These are phyloP conservation scores for Leptobrachium ailaonicum DNA, from an alignment of 2,113 vertebrate genomes.

Conservation along the genomic window DNA sequence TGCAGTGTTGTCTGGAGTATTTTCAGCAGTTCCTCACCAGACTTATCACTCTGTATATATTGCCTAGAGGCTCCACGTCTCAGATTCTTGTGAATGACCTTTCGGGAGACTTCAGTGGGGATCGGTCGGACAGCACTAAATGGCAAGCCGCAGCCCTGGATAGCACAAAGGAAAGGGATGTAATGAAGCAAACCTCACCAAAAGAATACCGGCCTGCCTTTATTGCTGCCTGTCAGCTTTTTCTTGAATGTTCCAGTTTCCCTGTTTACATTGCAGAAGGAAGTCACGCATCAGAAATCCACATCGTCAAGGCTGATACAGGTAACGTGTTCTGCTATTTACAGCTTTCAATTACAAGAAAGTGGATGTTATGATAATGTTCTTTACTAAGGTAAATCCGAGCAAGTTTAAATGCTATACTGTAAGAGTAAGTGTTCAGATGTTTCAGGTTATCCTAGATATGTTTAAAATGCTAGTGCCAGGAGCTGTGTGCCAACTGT, in stretches of 20 bases:
- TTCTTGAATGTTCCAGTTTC: slow-evolving; percentile 97
- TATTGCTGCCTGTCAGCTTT: slow-evolving; percentile 93
- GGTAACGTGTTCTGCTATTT: slow-evolving; percentile 57
- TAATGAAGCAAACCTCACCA: slow-evolving; percentile 59
- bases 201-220: slow-evolving; percentile 87
- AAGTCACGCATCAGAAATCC: slow-evolving; percentile 81
- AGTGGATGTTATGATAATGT: no score
- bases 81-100: slow-evolving; percentile 62
- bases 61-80: slow-evolving; percentile 63
- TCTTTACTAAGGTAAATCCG: no score
- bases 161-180: slow-evolving; percentile 61
- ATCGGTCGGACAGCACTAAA: slow-evolving; percentile 59
- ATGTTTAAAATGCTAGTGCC: no score
- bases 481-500: no score
- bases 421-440: no score
- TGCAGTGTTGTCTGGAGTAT: slow-evolving; percentile 95
- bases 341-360: no score
- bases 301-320: slow-evolving; percentile 73
- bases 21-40: slow-evolving; percentile 92
- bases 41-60: slow-evolving; percentile 85
- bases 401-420: no score
- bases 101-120: slow-evolving; percentile 54
- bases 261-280: slow-evolving; percentile 96
- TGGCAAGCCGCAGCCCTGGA: slow-evolving; percentile 65
- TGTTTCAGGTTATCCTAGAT: no score